A percentile compares a stretch with the other conserved stretches of the same genome.
Conservation (phyloP, 1,140 invertebrate species). For the Cyphomyrmex costatus region DNA sequence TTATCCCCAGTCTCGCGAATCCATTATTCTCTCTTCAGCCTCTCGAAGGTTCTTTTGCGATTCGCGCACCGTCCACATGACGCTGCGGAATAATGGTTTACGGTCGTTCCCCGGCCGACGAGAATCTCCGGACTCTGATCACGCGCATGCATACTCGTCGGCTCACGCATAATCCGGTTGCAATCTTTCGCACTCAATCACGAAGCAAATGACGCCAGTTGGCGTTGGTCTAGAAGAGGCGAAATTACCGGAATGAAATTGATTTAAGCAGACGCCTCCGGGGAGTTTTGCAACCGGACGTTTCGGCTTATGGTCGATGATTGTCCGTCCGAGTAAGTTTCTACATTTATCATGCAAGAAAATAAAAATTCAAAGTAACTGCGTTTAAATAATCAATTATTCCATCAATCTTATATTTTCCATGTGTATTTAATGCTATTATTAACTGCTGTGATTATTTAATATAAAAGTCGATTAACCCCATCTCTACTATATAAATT, state of each 20-base stretch:
- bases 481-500: neutral
- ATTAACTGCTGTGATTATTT: slow-evolving; percentile 2
- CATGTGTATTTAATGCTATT: neutral
- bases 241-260: slow-evolving; percentile 67
- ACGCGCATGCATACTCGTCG: slow-evolving; percentile 45
- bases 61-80: slow-evolving; percentile 71
- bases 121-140: slow-evolving; percentile 52
- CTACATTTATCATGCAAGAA: slow-evolving; percentile 9
- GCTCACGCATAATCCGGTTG: slow-evolving; percentile 65
- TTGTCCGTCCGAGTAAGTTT: slow-evolving; percentile 44
- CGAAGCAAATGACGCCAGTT: slow-evolving; percentile 71
- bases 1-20: slow-evolving; percentile 70
- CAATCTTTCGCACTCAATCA: slow-evolving; percentile 72
- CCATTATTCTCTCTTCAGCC: slow-evolving; percentile 72
- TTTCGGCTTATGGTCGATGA: slow-evolving; percentile 60
- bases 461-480: neutral
- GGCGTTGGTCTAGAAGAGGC: slow-evolving; percentile 61
- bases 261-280: slow-evolving; percentile 62
- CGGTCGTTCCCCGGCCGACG: slow-evolving; percentile 53
- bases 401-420: neutral
- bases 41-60: slow-evolving; percentile 62
- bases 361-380: slow-evolving; percentile 22
- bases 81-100: slow-evolving; percentile 72
- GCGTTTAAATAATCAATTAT: neutral
- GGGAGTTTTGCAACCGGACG: slow-evolving; percentile 58